Conservation (phyloP, 1,140 invertebrate genomes). For the Aporrectodea caliginosa region DNA sequence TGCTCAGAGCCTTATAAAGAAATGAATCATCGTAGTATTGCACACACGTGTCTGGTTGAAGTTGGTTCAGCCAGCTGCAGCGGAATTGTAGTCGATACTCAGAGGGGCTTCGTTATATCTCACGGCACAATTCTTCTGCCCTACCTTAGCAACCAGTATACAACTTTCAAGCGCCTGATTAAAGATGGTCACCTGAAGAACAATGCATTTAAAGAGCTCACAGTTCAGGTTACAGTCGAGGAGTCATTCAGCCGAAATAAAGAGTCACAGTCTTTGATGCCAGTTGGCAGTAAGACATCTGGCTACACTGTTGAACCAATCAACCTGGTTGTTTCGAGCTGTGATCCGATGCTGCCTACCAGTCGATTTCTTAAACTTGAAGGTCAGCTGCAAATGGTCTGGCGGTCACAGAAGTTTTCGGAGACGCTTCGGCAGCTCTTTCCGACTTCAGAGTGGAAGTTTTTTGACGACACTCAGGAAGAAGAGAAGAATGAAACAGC, state of each 20-base stretch:
- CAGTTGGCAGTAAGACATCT: not conserved
- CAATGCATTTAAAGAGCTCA: not conserved
- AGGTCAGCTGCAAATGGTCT: not conserved
- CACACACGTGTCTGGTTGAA: not conserved
- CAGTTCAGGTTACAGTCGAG: not conserved
- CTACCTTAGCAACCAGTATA: conserved; percentile 22
- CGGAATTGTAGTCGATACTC: conserved; percentile 41
- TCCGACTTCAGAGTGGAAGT: conserved; percentile 2
- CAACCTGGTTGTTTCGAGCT: not conserved
- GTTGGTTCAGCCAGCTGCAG: conserved; percentile 14
- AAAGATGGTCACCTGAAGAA: not conserved
- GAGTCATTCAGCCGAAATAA: not conserved
- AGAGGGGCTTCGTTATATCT: conserved; percentile 40
- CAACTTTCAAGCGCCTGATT: conserved; percentile 5
- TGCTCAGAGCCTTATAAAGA: too few relatives aligned
- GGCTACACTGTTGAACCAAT: not conserved
- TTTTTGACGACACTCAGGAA: not conserved
- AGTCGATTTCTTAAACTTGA: not conserved
- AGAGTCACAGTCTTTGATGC: too few relatives aligned
- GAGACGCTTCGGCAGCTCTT: not conserved
- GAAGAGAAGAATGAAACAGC: not conserved
- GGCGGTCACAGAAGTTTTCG: not conserved
- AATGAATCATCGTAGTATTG: too few relatives aligned
- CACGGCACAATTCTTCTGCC: conserved; percentile 41
- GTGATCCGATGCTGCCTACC: not conserved